These are phyloP conservation scores for Nemopilema nomurai DNA, from an alignment of 30 jellyfish, hydroid and myxozoan genomes.

Conservation along the genomic window DNA sequence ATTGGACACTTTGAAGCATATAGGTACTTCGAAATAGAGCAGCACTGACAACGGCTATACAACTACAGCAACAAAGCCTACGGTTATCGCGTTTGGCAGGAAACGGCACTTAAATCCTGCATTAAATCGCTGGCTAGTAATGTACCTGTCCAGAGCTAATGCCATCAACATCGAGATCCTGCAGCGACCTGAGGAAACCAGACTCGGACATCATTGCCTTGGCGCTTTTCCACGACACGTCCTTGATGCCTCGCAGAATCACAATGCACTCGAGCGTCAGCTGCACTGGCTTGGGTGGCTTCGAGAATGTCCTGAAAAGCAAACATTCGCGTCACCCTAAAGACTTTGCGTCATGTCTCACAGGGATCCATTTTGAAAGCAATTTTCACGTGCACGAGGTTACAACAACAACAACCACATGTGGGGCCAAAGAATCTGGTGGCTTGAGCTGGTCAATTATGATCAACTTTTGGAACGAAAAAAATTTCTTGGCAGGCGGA, in stretches of 20 bases:
- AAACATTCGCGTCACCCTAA: not conserved
- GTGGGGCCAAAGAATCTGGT: too few relatives aligned
- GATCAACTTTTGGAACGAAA: too few relatives aligned
- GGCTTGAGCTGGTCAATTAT: too few relatives aligned
- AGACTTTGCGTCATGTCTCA: not conserved
- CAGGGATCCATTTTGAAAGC: too few relatives aligned
- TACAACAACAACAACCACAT: too few relatives aligned
- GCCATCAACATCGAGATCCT: constrained; percentile 96
- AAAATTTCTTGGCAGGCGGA: too few relatives aligned
- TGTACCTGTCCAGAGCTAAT: constrained; percentile 79
- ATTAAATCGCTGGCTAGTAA: not conserved
- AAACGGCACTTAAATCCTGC: not conserved
- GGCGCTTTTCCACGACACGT: constrained; percentile 93
- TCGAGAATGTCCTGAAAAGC: constrained; percentile 76
- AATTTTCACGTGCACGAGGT: too few relatives aligned
- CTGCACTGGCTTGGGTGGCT: constrained; percentile 97
- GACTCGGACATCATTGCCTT: constrained; percentile 97
- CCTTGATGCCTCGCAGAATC: constrained; percentile 89
- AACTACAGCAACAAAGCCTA: too few relatives aligned
- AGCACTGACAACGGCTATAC: too few relatives aligned
- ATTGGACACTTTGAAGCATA: too few relatives aligned
- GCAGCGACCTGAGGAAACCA: constrained; percentile 73
- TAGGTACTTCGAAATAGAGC: too few relatives aligned
- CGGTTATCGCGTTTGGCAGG: too few relatives aligned
- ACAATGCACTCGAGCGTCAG: constrained; percentile 93